Base-by-base conservation (phyloP, 2,113 vertebrate species). In the Lamprotornis superbus region DNA sequence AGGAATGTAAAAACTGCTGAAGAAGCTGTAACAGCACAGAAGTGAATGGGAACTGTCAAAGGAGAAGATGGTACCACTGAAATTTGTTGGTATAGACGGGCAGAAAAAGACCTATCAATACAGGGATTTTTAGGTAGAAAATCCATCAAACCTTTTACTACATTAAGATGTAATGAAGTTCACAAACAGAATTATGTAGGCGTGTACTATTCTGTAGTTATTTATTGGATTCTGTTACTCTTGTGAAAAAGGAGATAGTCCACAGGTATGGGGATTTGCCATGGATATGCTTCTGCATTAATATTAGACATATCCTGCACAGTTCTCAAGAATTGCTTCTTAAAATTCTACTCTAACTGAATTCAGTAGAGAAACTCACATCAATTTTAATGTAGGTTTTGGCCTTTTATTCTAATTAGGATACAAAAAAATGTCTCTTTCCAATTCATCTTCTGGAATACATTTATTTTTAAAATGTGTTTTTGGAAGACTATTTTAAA, bases 401-500 rank as follows among this genome's bases (percentile, higher is more conserved):
- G 25, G 15, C 2, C 3, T 1, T 19, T 78, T 84, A 39, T 69
- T 67, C 46, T 50, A 86, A 60, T 89, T 81, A 67, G 33, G 18
- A 33, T 65, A 49, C 27, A 57, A 59, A 80, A 69, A 40, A 86
- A 37, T 2, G 6, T 60, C 35, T 90, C 12, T 64, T 89, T 61
- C 50, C 39, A 86, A 35, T 53, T 59, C 37, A 55, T 93, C 55
- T 83, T 89, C 84, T 94, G 90, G 77, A 97, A 91, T 47, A 88
- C 27, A 88, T 95, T 90, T 93, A 74, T 65, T 91, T 89, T 90
- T 39, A 59, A 94, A 92, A 81, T 30, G 17, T 53, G 71, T 22
- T 90, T 96, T 83, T 83, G 40, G 28, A 86, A 92, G 75, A 75
- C 28, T 85, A 35, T 89, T 96, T 88, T 78, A 90, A 94, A 92